phyloP scores from a whole-genome alignment of 2,797 vertebrate species.

The Oryzias dopingdopingensis region DNA sequence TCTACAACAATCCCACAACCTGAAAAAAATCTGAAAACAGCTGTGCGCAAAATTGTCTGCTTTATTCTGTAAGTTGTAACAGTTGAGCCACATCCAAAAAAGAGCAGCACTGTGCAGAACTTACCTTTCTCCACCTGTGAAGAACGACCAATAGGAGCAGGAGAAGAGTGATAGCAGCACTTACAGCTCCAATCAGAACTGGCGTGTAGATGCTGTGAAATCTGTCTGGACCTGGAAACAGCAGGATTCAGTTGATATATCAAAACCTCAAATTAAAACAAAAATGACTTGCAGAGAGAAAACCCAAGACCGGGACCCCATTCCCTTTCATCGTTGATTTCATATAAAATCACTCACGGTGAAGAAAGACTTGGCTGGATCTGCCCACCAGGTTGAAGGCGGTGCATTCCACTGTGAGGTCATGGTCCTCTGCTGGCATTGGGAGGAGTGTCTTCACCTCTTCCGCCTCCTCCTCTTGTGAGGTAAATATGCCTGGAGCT shows the following conservation, averaged over 20 bases:
- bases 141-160: slow-evolving; percentile 80
- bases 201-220: slow-evolving; percentile 50
- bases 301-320: not conserved
- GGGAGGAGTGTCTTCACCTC: slow-evolving; percentile 60
- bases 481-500: slow-evolving; percentile 4
- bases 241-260: not conserved
- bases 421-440: slow-evolving; percentile 38
- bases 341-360: slow-evolving; percentile 33
- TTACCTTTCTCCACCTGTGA: slow-evolving; percentile 89
- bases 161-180: slow-evolving; percentile 64
- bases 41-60: no score
- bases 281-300: not conserved
- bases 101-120: not conserved
- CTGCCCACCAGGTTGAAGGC: slow-evolving; percentile 75
- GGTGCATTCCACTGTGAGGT: slow-evolving; percentile 78
- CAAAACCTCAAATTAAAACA: not conserved
- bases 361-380: slow-evolving; percentile 32
- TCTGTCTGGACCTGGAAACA: slow-evolving; percentile 1
- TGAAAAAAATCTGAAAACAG: no score
- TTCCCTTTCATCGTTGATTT: no score
- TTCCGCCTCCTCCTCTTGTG: slow-evolving; percentile 53
- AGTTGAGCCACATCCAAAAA: no score
- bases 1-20: no score
- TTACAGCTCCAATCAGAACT: slow-evolving; percentile 63
- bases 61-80: no score